phyloP scores from a whole-genome alignment of 2,113 vertebrate genomes.

The Stegastes partitus region DNA sequence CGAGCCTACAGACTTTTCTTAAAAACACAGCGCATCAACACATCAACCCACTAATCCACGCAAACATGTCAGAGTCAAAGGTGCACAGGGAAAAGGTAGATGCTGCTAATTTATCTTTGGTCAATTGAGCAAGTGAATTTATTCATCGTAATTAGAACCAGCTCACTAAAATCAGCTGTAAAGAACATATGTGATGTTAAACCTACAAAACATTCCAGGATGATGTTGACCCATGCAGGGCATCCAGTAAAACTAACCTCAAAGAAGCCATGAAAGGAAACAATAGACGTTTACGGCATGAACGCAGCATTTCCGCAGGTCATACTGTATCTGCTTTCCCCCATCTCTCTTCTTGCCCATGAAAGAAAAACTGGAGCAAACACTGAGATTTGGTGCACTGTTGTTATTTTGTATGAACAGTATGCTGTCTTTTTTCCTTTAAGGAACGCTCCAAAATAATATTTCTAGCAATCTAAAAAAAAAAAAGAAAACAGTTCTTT shows the following conservation, averaged over 20 bases:
- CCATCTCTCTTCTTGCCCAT: conserved; percentile 1
- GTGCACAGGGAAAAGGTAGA: conserved; percentile 11
- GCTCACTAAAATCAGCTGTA: conserved; percentile 18
- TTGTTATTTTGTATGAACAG: not conserved
- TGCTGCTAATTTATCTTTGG: too few relatives aligned
- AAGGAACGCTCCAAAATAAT: not conserved
- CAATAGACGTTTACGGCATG: conserved; percentile 35
- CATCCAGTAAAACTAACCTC: conserved; percentile 42
- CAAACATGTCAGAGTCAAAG: conserved; percentile 17
- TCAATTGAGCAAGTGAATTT: conserved; percentile 14
- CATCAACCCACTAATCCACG: not conserved
- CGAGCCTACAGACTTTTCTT: conserved; percentile 74
- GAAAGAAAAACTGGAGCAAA: conserved; percentile 10
- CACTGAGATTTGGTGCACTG: not conserved
- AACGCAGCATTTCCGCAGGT: conserved; percentile 26
- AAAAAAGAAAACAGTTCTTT: not conserved
- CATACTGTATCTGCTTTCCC: conserved; percentile 8
- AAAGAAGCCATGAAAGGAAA: conserved; percentile 25
- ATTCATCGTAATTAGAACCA: conserved; percentile 49
- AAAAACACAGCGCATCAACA: conserved; percentile 67
- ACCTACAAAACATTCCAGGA: conserved; percentile 33
- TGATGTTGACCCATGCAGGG: conserved; percentile 45
- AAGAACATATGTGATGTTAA: conserved; percentile 19
- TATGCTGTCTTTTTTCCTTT: not conserved
- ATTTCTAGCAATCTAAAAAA: not conserved